Percentiles rank a stretch among this genome's conserved stretches.
Conservation (phyloP, 2,113 vertebrate species). For the Thomomys bottae region DNA sequence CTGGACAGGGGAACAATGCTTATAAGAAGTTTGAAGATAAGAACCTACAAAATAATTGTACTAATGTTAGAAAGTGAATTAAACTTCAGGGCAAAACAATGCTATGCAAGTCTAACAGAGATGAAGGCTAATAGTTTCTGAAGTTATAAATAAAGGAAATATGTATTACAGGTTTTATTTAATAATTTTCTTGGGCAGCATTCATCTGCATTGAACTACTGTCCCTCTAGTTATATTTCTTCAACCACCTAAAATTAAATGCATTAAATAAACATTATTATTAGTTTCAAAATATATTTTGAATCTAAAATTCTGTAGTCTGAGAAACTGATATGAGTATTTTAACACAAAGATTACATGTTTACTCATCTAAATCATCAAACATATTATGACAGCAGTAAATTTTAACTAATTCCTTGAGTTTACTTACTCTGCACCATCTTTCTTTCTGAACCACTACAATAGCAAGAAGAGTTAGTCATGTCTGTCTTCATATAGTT, state of each 20-base stretch:
- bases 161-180: background rate
- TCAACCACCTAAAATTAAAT: background rate
- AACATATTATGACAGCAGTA: background rate
- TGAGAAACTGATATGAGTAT: too few species aligned
- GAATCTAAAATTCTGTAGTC: background rate
- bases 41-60: background rate
- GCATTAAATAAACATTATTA: background rate
- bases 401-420: background rate
- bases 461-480: background rate
- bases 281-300: background rate
- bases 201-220: background rate
- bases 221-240: background rate
- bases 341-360: background rate
- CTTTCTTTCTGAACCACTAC: background rate
- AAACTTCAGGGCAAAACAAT: background rate
- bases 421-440: background rate
- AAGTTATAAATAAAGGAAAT: background rate
- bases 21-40: background rate
- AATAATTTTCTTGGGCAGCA: background rate
- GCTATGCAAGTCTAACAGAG: background rate
- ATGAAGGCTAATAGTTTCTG: background rate
- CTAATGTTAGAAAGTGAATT: background rate
- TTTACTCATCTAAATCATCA: background rate
- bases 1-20: background rate
- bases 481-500: background rate